phyloP scores from a whole-genome alignment of 1,140 invertebrate species.

The Teleogryllus occipitalis region DNA sequence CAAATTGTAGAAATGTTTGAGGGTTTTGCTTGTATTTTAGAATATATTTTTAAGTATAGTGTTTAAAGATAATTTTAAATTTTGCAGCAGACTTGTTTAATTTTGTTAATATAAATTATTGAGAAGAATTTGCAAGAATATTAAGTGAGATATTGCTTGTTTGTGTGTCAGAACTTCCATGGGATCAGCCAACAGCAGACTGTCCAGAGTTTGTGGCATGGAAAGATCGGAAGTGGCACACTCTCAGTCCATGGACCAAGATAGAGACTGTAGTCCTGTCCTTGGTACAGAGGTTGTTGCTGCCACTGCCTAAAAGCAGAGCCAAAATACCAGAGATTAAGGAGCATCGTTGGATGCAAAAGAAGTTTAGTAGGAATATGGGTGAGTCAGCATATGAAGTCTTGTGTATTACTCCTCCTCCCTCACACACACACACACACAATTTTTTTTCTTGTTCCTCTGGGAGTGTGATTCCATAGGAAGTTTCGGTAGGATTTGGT shows the following conservation, averaged over 20 bases:
- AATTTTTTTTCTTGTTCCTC: not conserved
- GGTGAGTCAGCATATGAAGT: not conserved
- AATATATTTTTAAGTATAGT: too few species aligned
- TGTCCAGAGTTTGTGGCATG: constrained; percentile 69
- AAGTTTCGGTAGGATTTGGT: not conserved
- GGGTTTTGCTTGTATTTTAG: too few species aligned
- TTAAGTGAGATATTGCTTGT: not conserved
- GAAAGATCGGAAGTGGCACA: constrained; percentile 53
- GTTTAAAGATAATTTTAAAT: too few species aligned
- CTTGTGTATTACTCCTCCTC: too few species aligned
- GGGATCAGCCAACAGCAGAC: constrained; percentile 69
- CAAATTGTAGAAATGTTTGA: too few species aligned
- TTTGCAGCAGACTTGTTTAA: too few species aligned
- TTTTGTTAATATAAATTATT: too few species aligned
- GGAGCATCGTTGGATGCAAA: constrained; percentile 68
- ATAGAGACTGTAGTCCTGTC: constrained; percentile 65
- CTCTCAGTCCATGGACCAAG: constrained; percentile 71
- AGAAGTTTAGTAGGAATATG: constrained; percentile 36
- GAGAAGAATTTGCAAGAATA: too few species aligned
- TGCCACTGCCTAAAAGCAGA: constrained; percentile 52
- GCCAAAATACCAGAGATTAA: constrained; percentile 59
- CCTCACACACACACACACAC: too few species aligned
- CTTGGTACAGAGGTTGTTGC: constrained; percentile 64
- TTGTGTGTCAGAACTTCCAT: constrained; percentile 71
- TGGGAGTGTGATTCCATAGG: not conserved